Evolutionary conservation across 1,140 invertebrate species (phyloP).

Genomic region (Pissodes strobi): DNA sequence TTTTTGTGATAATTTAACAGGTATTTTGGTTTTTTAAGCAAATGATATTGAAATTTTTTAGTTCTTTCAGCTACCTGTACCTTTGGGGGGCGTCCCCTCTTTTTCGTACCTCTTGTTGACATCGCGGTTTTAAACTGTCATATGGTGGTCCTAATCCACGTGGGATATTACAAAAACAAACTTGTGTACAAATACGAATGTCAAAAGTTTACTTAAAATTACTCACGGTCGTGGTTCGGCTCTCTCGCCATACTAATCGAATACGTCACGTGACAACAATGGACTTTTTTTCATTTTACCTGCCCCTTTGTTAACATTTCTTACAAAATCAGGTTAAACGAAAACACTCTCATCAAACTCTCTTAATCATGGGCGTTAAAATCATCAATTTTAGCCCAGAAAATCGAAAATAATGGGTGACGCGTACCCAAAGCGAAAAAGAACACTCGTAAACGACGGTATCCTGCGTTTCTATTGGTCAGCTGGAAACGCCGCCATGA

Average conservation of each 20-base stretch:
- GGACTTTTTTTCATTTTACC: slow-evolving; percentile 53
- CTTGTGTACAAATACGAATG: slow-evolving; percentile 68
- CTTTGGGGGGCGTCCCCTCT: slow-evolving; percentile 86
- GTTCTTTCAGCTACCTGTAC: slow-evolving; percentile 80
- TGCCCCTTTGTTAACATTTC: slow-evolving; percentile 22
- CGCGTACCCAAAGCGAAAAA: slow-evolving; percentile 61
- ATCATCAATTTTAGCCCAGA: slow-evolving; percentile 43
- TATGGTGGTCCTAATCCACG: slow-evolving; percentile 53
- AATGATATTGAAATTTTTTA: slow-evolving; percentile 82
- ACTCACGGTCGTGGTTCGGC: slow-evolving; percentile 61
- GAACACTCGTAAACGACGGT: slow-evolving; percentile 59
- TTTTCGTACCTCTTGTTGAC: slow-evolving; percentile 82
- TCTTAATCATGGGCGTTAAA: slow-evolving; percentile 11
- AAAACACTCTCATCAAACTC: slow-evolving; percentile 1
- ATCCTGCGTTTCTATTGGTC: slow-evolving; percentile 65
- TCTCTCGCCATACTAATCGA: slow-evolving; percentile 65
- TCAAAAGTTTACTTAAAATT: slow-evolving; percentile 61
- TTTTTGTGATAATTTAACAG: slow-evolving; percentile 68
- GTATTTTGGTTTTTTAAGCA: slow-evolving; percentile 92
- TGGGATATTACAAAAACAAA: slow-evolving; percentile 59
- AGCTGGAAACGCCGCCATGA: slow-evolving; percentile 64
- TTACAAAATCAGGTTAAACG: background rate
- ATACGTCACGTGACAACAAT: slow-evolving; percentile 64
- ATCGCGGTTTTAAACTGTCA: slow-evolving; percentile 62
- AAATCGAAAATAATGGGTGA: slow-evolving; percentile 64